These are phyloP conservation scores for Cyprinus carpio DNA, from an alignment of 2,113 vertebrate genomes.

Conservation along the genomic window DNA sequence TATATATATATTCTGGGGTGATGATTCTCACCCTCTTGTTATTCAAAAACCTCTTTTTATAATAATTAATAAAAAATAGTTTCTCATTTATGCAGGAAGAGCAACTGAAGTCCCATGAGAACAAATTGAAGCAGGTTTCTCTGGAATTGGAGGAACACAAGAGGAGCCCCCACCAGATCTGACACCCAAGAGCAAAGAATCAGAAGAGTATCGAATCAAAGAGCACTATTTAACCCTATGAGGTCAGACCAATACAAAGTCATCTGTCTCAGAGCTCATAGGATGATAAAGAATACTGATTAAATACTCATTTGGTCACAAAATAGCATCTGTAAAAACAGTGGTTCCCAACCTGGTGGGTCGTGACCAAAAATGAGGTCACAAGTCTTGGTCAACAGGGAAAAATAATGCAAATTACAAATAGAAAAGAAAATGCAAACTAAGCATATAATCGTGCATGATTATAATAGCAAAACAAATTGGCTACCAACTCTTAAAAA, in stretches of 20 bases:
- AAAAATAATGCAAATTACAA: not conserved
- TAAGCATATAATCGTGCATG: not conserved
- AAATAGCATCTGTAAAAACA: not conserved
- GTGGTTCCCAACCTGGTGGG: not conserved
- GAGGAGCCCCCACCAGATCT: constrained; percentile 80
- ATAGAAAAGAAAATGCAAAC: not conserved
- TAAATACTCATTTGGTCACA: not conserved
- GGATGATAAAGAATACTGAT: too few species aligned
- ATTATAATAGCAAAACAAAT: too few species aligned
- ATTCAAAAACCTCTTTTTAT: too few species aligned
- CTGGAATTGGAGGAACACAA: constrained; percentile 92
- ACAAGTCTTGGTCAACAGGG: not conserved
- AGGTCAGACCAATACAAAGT: constrained; percentile 75
- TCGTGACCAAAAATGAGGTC: not conserved
- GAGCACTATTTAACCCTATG: constrained; percentile 95
- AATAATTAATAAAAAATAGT: not conserved
- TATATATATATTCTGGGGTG: too few species aligned
- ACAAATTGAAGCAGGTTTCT: constrained; percentile 91
- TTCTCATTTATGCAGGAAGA: constrained; percentile 80
- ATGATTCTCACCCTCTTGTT: too few species aligned
- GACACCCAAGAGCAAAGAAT: constrained; percentile 88
- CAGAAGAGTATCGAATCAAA: constrained; percentile 93
- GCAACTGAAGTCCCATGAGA: constrained; percentile 94
- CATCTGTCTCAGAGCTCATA: not conserved
- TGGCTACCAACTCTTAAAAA: too few species aligned